Base-by-base conservation (phyloP, 2,797 vertebrate genomes). In the Neosilurus mollespiculum region DNA sequence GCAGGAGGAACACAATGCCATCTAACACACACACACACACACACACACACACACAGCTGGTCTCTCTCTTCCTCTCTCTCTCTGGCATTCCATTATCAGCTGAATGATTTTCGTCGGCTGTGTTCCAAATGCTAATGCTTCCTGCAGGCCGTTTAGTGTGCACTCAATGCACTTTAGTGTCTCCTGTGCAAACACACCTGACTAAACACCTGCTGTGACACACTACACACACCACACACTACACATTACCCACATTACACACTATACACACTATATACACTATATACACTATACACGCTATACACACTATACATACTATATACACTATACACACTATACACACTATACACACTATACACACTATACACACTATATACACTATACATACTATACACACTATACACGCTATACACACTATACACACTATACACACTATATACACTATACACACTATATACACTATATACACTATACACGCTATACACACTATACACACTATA, bases 21-120 rank as follows among this genome's bases (percentile, higher is more conserved):
- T 20, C 2, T 16, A 30, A 51, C 61, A 56, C n/a, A 65, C 81
- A 67, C 62, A 82, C 72, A 76, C 61, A 82, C 81, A 82, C 71
- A 82, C 37, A 51, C 67, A 80, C 65, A 61, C 71, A 1, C 77
- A 70, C 67, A 70, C 67, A 71, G 7, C 75, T 77, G 53, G 59
- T 77, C 58, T 64, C 49, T 10, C 24, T 82, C 51, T 79, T 49
- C 26, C 2, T 58, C 51, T 80, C 43, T 53, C 18, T 80, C 53
- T 81, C 51, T 22, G 67, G 80, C 54, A 65, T 84, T 80, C 65
- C 84, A 75, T 83, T 73, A 80, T 82, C 71, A 64, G 80, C 56
- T 65, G 72, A 78, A 65, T 11, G 11, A 37, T 86, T 82, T 87
- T 86, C 22, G 20, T 37, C 20, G 20, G 30, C 30, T 77, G 56